Conservation (phyloP, 2,113 vertebrate genomes). For the Calonectris borealis region DNA sequence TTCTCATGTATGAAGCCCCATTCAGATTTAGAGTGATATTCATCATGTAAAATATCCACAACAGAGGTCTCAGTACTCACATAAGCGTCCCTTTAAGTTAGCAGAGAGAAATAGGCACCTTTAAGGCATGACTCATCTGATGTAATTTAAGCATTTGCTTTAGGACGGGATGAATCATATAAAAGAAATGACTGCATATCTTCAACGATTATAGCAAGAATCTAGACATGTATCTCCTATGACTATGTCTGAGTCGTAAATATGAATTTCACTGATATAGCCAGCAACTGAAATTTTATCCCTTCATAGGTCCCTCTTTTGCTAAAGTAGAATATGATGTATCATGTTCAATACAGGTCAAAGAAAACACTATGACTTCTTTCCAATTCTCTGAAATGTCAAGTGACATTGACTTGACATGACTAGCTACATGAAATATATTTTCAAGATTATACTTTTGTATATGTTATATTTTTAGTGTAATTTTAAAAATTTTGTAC, state of each 20-base stretch:
- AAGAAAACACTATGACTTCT: not conserved
- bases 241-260: not conserved
- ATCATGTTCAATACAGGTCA: not conserved
- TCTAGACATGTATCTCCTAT: not conserved
- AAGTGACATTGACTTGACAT: not conserved
- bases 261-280: not conserved
- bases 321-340: not conserved
- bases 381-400: not conserved
- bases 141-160: slow-evolving; percentile 9
- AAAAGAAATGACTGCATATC: not conserved
- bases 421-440: not conserved
- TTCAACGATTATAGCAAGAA: not conserved
- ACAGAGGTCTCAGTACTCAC: not conserved
- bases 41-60: not conserved
- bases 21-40: not conserved
- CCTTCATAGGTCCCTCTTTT: not conserved
- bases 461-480: not conserved
- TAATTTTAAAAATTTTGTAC: not conserved
- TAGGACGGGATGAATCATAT: slow-evolving; percentile 1
- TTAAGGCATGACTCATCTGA: slow-evolving; percentile 5
- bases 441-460: not conserved
- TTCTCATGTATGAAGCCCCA: not conserved
- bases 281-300: not conserved
- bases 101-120: not conserved
- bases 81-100: not conserved